Base-by-base conservation (phyloP, 2,113 vertebrate genomes). In the Synodontis membranacea region DNA sequence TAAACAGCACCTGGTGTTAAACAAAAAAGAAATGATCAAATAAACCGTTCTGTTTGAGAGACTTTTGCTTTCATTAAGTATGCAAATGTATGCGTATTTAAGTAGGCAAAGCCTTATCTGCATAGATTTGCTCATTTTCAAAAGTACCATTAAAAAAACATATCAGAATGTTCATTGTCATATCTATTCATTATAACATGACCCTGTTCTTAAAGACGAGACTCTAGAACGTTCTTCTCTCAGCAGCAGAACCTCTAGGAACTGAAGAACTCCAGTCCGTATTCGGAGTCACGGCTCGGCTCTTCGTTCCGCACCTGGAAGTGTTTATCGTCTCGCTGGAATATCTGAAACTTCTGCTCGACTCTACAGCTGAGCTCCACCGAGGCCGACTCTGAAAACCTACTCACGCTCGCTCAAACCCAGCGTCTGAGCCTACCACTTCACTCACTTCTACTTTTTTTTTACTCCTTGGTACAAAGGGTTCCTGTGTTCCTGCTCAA, bases 401-500 rank as follows among this genome's bases (percentile, higher is more conserved):
- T 78, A 31, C 50, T 50, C 74, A 50, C 14, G 17, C 5, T 31
- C 46, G 17, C 46, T 46, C 23, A 12, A 70, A 23, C 66, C 14
- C 28, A 19, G 44, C 2, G 23, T 46, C 42, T 46, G 4, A 48
- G 42, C 46, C 72, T 15, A 25, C 37, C 66, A 23, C 66, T 37
- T 12, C 72, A 6, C 72, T n/a, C 72, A 28, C 10, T 28, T 46
- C 72, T 2, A 15, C 72, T 15, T 46, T 46, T 15, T 46, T 46
- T 17, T 46, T 15, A 46, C 72, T 46, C 5, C 5, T 74, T 28
- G n/a, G 42, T 46, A 75, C 72, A 75, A 75, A 75, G 72, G 25
- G 42, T 75, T 75, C 42, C 68, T 75, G 72, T 75, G 72, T 75
- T 75, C 42, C 72, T 75, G 42, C 42, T 75, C 72, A 15, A n/a